Evolutionary conservation across 1,140 invertebrate genomes (phyloP), one percentile per base, ranked within the genome.

Genomic region (Mycetomoellerius zeteki): DNA sequence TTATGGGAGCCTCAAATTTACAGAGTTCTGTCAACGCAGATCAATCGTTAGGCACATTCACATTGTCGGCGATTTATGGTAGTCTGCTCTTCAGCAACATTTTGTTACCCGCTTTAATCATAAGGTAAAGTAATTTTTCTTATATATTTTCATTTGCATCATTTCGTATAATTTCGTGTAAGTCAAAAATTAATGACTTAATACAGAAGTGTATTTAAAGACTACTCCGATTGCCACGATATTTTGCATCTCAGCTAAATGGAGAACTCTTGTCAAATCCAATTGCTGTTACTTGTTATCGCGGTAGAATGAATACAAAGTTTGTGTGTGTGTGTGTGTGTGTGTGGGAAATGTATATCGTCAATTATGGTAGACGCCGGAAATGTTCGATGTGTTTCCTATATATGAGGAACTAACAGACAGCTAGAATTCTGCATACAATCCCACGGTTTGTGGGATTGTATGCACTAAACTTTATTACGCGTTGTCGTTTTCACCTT

Each of bases 41-140:
- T 73, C 96, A 96, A 0, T 96, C 96, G 0, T 94, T 97, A 0
- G 97, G 97, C 3, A 97, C 97, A 0, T 97, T 97, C 75, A 97
- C 97, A 0, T 92, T 98, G 24, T 96, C 97, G 0, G 96, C 97
- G 0, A 97, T 98, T 72, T 99, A 99, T 92, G 97, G 96, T 27
- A 97, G 97, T n/a, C 95, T 98, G 14, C 96, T 98, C 4, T 92
- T 98, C 8, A 98, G 97, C 10, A 98, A 98, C 92, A 96, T 98
- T 91, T 97, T 98, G 88, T 92, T 98, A 6, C 98, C 98, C 0
- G 96, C 97, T 24, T 94, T 97, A 33, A 94, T 98, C 37, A 98
- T 98, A 88, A 97, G 96, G 96, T 97, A 92, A 93, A 78, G 6
- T n/a, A 47, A 56, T 24, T 24, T 54, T 21, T 19, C 8, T 65